A percentile compares a stretch with the other conserved stretches of the same genome.
Conservation (phyloP, 2,113 vertebrate genomes). For the Amphilophus citrinellus region DNA sequence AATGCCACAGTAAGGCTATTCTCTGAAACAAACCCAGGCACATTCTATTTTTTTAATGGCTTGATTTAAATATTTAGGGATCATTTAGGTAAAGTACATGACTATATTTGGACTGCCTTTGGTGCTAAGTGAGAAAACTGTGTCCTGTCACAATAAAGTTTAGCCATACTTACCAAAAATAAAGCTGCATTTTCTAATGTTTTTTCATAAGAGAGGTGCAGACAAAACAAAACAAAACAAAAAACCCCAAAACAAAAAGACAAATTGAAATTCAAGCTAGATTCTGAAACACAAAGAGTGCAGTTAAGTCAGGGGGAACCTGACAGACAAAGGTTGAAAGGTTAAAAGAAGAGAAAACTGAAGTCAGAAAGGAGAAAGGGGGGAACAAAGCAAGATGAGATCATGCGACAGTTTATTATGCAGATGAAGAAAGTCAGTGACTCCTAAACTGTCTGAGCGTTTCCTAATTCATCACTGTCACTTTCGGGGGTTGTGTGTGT, state of each 20-base stretch:
- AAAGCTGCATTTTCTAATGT: not conserved
- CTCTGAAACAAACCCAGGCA: not conserved
- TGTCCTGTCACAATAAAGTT: not conserved
- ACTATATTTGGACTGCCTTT: not conserved
- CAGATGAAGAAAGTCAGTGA: constrained; percentile 63
- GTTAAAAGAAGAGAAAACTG: constrained; percentile 6
- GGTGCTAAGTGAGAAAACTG: not conserved
- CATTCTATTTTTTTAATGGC: not conserved
- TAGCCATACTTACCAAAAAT: not conserved
- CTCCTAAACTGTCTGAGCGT: constrained; percentile 64
- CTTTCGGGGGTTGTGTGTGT: not conserved
- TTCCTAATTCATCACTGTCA: constrained; percentile 76
- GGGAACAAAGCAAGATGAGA: constrained; percentile 46
- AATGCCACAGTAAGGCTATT: not conserved
- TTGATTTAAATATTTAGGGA: not conserved
- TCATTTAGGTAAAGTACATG: not conserved
- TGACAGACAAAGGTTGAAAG: not conserved
- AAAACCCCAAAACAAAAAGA: not conserved
- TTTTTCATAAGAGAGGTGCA: not conserved
- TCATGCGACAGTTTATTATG: constrained; percentile 71
- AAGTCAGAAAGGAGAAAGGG: not conserved
- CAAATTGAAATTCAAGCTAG: not conserved
- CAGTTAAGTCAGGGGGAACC: not conserved
- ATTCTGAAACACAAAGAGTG: not conserved
- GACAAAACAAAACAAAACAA: too few relatives aligned